Evolutionary conservation across 2,888 invertebrate genomes (phyloP), one percentile per base, ranked within the genome.

Genomic region (Sarcophaga subvicina): DNA sequence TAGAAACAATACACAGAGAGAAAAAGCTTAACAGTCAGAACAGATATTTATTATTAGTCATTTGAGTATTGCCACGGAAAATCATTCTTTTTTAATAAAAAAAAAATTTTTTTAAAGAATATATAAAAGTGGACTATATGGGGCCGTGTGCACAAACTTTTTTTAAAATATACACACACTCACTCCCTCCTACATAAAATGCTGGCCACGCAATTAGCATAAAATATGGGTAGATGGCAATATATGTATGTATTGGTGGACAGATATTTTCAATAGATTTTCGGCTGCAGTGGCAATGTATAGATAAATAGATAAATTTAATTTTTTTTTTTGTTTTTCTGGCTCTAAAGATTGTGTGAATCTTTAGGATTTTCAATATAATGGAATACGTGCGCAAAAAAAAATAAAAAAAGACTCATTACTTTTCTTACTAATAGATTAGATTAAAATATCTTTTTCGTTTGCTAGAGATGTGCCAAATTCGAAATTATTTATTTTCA

Each of bases 101-200:
- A 76, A 70, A 77, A 67, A 11, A 54, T 17, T 45, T 3, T 45
- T 45, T n/a, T 59, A 10, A 25, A 77, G 47, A 60, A 77, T n/a
- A 37, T 37, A 37, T 37, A 77, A 59, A 69, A 69, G 25, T 12
- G 20, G 4, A 11, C 20, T 54, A 60, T 72, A 59, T 77, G 62
- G 88, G 73, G 79, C 59, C 89, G 89, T 88, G 89, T 82, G 89
- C 89, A 89, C 14, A 89, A 88, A 89, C 87, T 75, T 78, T 78
- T 72, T 54, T 14, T 11, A 6, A 54, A 14, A 14, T 54, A 17
- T 17, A 14, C 54, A 17, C 17, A 54, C 88, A 86, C 67, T 79
- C 85, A 85, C 77, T 87, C 83, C 80, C 81, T 88, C 85, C 86
- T 81, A 83, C 83, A 87, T 76, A 71, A 79, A 84, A 49, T 60